These are phyloP conservation scores for Leucoptera coffeella DNA, from an alignment of 2,888 invertebrate genomes.

Conservation along the genomic window DNA sequence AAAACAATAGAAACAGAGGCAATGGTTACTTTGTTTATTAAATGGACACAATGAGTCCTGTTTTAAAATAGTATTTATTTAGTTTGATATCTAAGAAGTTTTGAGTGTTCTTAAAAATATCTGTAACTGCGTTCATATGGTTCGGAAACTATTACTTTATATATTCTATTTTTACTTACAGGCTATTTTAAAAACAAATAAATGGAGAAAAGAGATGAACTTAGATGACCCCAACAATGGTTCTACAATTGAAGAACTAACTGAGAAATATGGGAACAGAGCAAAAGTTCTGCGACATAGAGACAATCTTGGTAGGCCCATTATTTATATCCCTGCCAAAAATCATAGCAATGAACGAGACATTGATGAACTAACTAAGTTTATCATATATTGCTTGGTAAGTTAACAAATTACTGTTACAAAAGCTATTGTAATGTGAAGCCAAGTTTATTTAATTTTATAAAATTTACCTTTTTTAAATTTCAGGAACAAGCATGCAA, in stretches of 20 bases:
- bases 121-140: no score
- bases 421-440: neutral
- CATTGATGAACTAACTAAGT: constrained; percentile 71
- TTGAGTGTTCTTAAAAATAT: no score
- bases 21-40: no score
- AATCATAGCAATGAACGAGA: constrained; percentile 69
- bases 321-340: constrained; percentile 72
- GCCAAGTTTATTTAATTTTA: constrained; percentile 1
- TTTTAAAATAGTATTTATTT: no score
- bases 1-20: no score
- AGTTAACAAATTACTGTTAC: constrained; percentile 10
- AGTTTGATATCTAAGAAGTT: no score
- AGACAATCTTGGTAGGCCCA: constrained; percentile 67
- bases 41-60: no score
- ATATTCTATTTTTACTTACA: constrained; percentile 18
- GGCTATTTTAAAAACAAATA: constrained; percentile 73
- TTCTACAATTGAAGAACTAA: no score
- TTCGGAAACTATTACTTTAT: no score
- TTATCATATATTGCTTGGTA: constrained; percentile 71
- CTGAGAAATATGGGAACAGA: constrained; percentile 57
- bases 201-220: constrained; percentile 65
- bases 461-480: constrained; percentile 1
- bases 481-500: constrained; percentile 67
- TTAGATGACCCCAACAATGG: no score
- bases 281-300: constrained; percentile 65